phyloP scores from a whole-genome alignment of 35 echinoderm and acorn worm species.

The Apostichopus parvimensis region DNA sequence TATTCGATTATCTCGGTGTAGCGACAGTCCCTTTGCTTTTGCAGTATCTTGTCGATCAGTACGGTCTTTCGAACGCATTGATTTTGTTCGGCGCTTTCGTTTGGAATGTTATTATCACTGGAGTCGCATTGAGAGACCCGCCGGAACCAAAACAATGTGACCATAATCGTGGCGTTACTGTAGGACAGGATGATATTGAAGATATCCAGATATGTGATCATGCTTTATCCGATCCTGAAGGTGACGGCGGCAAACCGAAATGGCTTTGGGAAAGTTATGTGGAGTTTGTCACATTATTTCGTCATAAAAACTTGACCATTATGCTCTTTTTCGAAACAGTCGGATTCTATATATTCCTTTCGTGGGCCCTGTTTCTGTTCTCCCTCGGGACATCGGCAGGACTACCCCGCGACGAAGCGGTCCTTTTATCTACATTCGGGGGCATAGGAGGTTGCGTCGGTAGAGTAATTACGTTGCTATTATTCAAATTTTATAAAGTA shows the following conservation, averaged over 20 bases:
- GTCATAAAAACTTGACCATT: neutral
- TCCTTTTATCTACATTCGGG: neutral
- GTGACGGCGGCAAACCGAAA: too few relatives aligned
- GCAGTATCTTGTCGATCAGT: constrained; percentile 3
- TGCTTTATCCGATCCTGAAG: neutral
- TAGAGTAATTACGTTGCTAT: neutral
- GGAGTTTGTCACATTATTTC: neutral
- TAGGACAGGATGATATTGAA: neutral
- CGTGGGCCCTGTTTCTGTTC: constrained; percentile 19
- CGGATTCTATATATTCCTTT: neutral
- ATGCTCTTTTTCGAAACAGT: neutral
- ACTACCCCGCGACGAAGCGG: neutral
- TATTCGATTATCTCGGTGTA: neutral
- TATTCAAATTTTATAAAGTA: neutral
- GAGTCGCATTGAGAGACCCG: neutral
- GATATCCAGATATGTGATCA: neutral
- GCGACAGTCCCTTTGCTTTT: neutral
- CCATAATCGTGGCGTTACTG: neutral
- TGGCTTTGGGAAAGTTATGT: too few relatives aligned
- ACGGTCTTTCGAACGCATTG: neutral
- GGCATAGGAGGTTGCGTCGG: neutral
- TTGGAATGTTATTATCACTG: neutral
- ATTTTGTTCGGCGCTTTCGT: neutral
- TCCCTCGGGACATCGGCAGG: constrained; percentile 22
- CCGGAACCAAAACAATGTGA: too few relatives aligned